Conservation (phyloP, 2,113 vertebrate genomes). For the Hippocampus abdominalis region DNA sequence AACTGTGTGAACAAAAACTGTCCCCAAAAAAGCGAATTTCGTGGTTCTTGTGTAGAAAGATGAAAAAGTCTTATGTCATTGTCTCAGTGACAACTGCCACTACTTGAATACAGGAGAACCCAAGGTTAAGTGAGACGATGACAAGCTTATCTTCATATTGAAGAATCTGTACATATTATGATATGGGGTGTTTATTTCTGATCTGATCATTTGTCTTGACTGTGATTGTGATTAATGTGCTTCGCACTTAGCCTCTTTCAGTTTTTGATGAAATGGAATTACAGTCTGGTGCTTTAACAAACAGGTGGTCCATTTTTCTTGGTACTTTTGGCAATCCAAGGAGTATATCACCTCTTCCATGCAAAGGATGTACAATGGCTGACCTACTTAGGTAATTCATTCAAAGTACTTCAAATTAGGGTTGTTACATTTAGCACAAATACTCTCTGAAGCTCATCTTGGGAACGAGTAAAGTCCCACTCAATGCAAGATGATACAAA, state of each 20-base stretch:
- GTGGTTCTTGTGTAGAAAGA: background rate
- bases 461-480: background rate
- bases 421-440: conserved; percentile 34
- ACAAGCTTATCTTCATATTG: conserved; percentile 64
- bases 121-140: conserved; percentile 28
- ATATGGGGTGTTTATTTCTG: conserved; percentile 54
- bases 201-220: conserved; percentile 38
- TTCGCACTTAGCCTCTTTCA: conserved; percentile 31
- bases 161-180: conserved; percentile 65
- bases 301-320: conserved; percentile 26
- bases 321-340: conserved; percentile 16
- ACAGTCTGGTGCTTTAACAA: conserved; percentile 6
- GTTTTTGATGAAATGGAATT: conserved; percentile 19
- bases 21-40: conserved; percentile 13
- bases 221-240: conserved; percentile 19
- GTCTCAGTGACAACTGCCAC: conserved; percentile 28
- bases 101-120: conserved; percentile 32
- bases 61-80: conserved; percentile 9
- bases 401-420: conserved; percentile 28
- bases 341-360: conserved; percentile 35
- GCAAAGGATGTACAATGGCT: conserved; percentile 5
- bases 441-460: conserved; percentile 23
- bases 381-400: conserved; percentile 37
- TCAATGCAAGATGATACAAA: conserved; percentile 1
- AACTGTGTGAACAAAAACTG: conserved; percentile 17